These are phyloP conservation scores for Brachionus sp. DNA, from an alignment of 1,140 invertebrate species.

Conservation along the genomic window DNA sequence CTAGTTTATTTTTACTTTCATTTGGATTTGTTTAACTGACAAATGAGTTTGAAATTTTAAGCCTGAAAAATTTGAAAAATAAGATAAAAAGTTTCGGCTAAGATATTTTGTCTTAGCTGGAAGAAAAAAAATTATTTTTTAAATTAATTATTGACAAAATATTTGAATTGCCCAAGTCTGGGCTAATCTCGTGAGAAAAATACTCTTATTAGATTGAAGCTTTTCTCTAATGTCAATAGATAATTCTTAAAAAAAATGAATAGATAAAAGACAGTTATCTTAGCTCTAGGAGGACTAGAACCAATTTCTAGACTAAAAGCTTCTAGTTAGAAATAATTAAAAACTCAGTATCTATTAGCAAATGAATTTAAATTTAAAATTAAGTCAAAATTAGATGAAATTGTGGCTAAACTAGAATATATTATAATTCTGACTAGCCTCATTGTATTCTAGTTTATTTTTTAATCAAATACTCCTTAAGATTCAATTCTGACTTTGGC, in stretches of 20 bases:
- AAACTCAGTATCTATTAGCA: not conserved
- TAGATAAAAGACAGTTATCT: not conserved
- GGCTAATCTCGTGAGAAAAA: not conserved
- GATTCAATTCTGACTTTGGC: not conserved
- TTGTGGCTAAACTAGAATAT: not conserved
- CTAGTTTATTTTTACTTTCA: not conserved
- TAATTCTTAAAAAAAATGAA: not conserved
- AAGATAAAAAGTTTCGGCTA: not conserved
- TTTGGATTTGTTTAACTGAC: not conserved
- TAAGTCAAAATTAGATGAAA: conserved; percentile 10
- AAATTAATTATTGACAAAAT: not conserved
- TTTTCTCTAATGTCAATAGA: not conserved
- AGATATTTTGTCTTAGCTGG: not conserved
- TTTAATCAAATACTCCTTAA: not conserved
- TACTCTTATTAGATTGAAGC: not conserved
- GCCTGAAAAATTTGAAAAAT: not conserved
- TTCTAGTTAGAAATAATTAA: not conserved
- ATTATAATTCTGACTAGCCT: not conserved
- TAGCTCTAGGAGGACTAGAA: not conserved
- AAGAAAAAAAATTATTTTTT: not conserved
- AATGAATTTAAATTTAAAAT: conserved; percentile 19
- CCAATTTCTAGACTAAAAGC: not conserved
- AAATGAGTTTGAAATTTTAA: not conserved
- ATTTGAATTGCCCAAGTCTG: not conserved
- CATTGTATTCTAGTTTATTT: not conserved